Conservation (phyloP, 2,797 vertebrate genomes). For the Clamator glandarius region DNA sequence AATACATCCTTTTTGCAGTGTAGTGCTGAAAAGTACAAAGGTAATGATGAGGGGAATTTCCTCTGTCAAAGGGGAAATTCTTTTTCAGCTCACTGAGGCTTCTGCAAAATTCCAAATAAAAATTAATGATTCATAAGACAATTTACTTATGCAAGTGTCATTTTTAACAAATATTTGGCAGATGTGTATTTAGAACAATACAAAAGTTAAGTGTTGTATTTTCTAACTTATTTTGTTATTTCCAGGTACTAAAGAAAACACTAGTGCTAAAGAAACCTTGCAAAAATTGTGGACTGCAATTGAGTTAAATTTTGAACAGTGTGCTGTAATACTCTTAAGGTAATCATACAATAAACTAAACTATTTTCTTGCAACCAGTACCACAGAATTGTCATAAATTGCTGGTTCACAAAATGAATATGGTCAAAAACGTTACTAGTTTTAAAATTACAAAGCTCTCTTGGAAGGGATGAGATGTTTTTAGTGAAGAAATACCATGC, state of each 20-base stretch:
- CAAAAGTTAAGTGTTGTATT: background rate
- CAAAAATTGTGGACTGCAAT: conserved; percentile 82
- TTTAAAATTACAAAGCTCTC: background rate
- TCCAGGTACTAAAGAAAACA: conserved; percentile 86
- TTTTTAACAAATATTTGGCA: background rate
- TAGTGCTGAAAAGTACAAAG: background rate
- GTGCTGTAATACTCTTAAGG: conserved; percentile 84
- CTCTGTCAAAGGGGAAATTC: background rate
- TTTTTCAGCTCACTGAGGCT: background rate
- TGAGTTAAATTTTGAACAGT: conserved; percentile 82
- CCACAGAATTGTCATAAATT: background rate
- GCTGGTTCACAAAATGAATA: background rate
- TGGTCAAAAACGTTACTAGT: background rate
- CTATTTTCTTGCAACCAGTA: background rate
- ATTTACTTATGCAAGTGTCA: background rate
- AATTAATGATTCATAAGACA: background rate
- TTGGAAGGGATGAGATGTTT: background rate
- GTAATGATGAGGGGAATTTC: background rate
- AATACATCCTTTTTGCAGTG: background rate
- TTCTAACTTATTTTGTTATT: conserved; percentile 41
- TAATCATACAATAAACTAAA: conserved; percentile 67
- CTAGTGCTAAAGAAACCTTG: conserved; percentile 78
- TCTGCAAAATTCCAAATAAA: background rate
- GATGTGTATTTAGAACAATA: background rate
- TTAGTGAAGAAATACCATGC: background rate